Conservation (phyloP, 2,888 invertebrate species). For the Mongoloraphidia duomilia region DNA sequence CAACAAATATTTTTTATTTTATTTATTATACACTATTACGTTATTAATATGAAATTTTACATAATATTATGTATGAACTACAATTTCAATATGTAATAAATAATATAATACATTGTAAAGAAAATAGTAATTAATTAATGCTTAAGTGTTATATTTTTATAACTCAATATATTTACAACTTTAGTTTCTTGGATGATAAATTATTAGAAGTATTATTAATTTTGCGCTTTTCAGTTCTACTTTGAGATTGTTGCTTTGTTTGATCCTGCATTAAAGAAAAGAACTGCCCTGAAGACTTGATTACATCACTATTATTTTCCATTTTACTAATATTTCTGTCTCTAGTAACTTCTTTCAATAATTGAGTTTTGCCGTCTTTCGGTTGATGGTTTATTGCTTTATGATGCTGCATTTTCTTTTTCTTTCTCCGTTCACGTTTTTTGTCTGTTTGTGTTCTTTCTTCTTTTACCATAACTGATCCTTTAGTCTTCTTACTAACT, state of each 20-base stretch:
- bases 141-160: conserved; percentile 1
- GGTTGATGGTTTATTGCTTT: conserved; percentile 35
- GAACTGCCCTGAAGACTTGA: conserved; percentile 70
- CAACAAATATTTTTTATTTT: too few relatives aligned
- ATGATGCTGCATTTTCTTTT: conserved; percentile 61
- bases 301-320: conserved; percentile 30
- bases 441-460: conserved; percentile 79
- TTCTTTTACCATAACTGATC: conserved; percentile 43
- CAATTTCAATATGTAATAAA: too few relatives aligned
- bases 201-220: conserved; percentile 23
- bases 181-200: conserved; percentile 42
- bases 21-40: too few relatives aligned
- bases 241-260: conserved; percentile 36
- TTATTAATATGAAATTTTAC: too few relatives aligned
- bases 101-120: too few relatives aligned
- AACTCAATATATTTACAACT: conserved; percentile 32
- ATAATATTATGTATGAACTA: too few relatives aligned
- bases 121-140: too few relatives aligned
- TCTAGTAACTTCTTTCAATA: conserved; percentile 47
- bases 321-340: conserved; percentile 46
- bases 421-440: conserved; percentile 74
- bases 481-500: conserved; percentile 44
- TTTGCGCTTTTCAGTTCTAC: conserved; percentile 26
- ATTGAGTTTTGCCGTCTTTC: conserved; percentile 33
- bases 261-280: conserved; percentile 77